phyloP scores from a whole-genome alignment of 2,113 vertebrate genomes.

The Onychorhynchus coronatus region DNA sequence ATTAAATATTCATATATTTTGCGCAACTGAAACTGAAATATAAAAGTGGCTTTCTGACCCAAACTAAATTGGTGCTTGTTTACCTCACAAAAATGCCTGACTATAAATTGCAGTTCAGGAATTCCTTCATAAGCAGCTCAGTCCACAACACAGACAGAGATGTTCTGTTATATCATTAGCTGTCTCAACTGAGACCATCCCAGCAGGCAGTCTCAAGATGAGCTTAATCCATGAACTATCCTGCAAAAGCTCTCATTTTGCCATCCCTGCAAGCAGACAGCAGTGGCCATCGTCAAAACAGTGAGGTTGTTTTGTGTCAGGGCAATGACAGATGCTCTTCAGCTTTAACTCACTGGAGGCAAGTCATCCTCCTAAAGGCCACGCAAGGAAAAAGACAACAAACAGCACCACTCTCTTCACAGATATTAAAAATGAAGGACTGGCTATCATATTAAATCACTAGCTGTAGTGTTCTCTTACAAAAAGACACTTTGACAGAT shows the following conservation, averaged over 20 bases:
- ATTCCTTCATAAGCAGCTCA: background rate
- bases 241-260: background rate
- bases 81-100: background rate
- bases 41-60: background rate
- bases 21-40: background rate
- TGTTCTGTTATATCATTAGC: background rate
- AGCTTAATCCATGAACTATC: background rate
- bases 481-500: background rate
- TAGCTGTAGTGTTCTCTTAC: background rate
- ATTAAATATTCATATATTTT: background rate
- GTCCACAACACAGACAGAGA: background rate
- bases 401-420: background rate
- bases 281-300: background rate
- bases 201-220: background rate
- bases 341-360: background rate
- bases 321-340: background rate
- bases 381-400: background rate
- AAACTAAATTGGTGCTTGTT: background rate
- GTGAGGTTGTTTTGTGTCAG: fast-evolving
- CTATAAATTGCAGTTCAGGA: background rate
- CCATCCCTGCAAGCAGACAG: background rate
- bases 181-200: background rate
- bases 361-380: background rate
- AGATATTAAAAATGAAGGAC: background rate
- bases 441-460: background rate